Evolutionary conservation across 2,888 invertebrate species (phyloP), one percentile per base, ranked within the genome.

Genomic region (Caenorhabditis zanzibari): DNA sequence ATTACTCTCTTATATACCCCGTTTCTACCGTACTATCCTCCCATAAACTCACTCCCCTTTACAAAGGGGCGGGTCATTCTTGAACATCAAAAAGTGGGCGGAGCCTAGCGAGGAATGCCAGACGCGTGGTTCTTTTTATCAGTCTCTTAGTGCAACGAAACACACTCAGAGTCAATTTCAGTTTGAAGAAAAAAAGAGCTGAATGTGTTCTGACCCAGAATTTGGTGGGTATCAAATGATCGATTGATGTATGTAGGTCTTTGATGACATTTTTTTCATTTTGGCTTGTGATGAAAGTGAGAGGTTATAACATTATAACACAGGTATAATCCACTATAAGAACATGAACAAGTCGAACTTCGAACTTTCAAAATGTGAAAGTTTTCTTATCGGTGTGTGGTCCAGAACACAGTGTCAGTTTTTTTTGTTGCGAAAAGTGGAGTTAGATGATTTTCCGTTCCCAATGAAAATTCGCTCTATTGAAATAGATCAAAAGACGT

Each of bases 191-290:
- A 7, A 58, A 14, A 26, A 58, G 58, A 47, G 47, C 47, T 47
- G 28, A 19, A 32, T 58, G 58, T 59, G 59, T 59, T 59, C 59
- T 59, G 59, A 38, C 28, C 56, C n/a, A 58, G 54, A 54, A 54
- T 54, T 14, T n/a, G n/a, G n/a, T n/a, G 5, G 59, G 22, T 38
- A 59, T 59, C 59, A 59, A 59, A 59, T 59, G 59, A 59, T 59
- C 59, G 38, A 59, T 59, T 38, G 38, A 38, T n/a, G 22, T 38
- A 10, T 19, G 12, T 38, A 59, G 59, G 59, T 59, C 59, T 59
- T 59, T 59, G 59, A 59, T 59, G 59, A 59, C 59, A 59, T 54
- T 59, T 58, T n/a, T 28, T 56, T n/a, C n/a, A n/a, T n/a, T n/a
- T n/a, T n/a, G n/a, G n/a, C 14, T 58, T 32, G 28, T 59, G 59